Evolutionary conservation across 2,888 invertebrate genomes (phyloP), one percentile per base, ranked within the genome.

Genomic region (Leptinotarsa juncta): DNA sequence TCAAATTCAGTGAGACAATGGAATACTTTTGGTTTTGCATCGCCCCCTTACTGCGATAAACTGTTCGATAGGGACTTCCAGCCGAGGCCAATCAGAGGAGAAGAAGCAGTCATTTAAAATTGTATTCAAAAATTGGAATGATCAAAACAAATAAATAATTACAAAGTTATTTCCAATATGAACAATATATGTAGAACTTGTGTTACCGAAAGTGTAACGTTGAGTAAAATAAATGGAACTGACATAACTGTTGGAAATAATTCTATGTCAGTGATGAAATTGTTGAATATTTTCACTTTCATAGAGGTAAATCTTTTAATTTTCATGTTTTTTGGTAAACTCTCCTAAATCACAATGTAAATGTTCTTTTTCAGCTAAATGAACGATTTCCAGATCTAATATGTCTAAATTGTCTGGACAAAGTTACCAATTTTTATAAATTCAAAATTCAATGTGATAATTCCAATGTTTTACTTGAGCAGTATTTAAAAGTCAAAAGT

Each of bases 371-470:
- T 26, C 42, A 82, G 82, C 48, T 79, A 16, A 67, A 76, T 23
- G 79, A 80, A 65, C 76, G 74, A 12, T 79, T 77, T 65, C 80
- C 81, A 10, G 78, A 80, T 65, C 73, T 70, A 65, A 83, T 85
- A 32, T 85, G 85, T 76, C 71, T 77, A 57, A 79, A 73, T 53
- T 85, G 85, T 71, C 26, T 83, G 51, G 81, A 83, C 50, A 79
- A 78, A 71, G 79, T 82, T 57, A 79, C 79, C 12, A 76, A 77
- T 60, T 79, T 82, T 26, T 85, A 83, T 72, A 81, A 80, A 76
- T 85, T 85, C 75, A 85, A 83, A 79, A 48, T 84, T 49, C 81
- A 82, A 75, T 83, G 84, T 73, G 83, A 85, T 71, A 78, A 80
- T 74, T 80, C 81, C 1, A 74, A 76, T n/a, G 76, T 72, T 5